Base-by-base conservation (phyloP, 2,888 invertebrate species). In the Onthophagus sagittarius region DNA sequence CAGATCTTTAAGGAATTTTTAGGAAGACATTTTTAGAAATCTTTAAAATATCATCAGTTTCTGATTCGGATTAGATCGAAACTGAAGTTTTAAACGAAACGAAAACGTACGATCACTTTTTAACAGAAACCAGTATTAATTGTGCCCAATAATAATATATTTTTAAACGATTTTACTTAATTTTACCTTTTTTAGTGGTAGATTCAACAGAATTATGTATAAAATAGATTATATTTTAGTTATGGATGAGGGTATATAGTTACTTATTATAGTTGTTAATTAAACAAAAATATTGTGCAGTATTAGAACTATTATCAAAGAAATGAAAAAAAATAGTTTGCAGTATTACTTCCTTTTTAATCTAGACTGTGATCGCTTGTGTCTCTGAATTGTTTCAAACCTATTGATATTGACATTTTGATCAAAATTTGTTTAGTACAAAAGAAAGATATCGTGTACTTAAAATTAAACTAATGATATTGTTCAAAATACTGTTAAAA, bases 41-140 rank as follows among this genome's bases (percentile, higher is more conserved):
- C 23, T 23, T 23, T 23, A 23, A 74, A 74, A 72, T 74, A 74
- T 72, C 70, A 72, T 11, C 39, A 11, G 39, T 53, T 53, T 53
- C 23, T 53, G 11, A 53, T 9, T 53, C 39, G 9, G 11, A 53
- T 53, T 2, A 9, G 39, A 53, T 53, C 11, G 23, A 31, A 67
- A 67, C 67, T 67, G n/a, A 67, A 67, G 67, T 67, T 31, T 67
- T 67, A 67, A n/a, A 32, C 15, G 31, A 31, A n/a, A 64, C 13
- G 64, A 23, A 64, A 64, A 15, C 23, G 15, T 67, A 67, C 7
- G 13, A n/a, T 67, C 15, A 67, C 31, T 31, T 67, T 67, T 31
- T 32, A 31, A 67, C 67, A 67, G 31, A 67, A 67, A 67, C 67
- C 67, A 67, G 67, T 67, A 67, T 67, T 67, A 67, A 67, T 53